A percentile compares a stretch with the other conserved stretches of the same genome.
These are phyloP conservation scores for Phania funesta DNA, from an alignment of 2,888 invertebrate species.

Conservation along the genomic window DNA sequence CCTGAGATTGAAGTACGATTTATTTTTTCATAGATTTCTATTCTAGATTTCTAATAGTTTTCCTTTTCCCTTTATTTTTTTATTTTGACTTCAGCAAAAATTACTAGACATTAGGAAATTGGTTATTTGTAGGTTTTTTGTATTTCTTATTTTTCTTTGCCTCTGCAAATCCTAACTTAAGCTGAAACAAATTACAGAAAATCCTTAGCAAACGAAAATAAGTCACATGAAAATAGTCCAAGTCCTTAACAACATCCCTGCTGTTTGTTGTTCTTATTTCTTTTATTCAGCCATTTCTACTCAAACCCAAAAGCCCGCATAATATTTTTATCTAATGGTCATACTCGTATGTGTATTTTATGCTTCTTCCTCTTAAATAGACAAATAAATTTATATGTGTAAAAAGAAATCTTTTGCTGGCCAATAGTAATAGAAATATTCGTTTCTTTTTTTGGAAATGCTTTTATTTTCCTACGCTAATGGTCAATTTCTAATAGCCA, in stretches of 20 bases:
- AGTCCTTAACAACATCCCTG: constrained; percentile 41
- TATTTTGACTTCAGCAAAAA: neutral
- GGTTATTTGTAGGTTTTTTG: constrained; percentile 32
- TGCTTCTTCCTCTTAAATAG: constrained; percentile 50
- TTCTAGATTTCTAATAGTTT: neutral
- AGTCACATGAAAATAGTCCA: constrained; percentile 62
- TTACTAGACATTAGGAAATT: neutral
- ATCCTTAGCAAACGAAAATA: constrained; percentile 72
- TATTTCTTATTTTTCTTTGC: constrained; percentile 25
- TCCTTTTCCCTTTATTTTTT: neutral
- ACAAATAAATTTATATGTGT: constrained; percentile 39
- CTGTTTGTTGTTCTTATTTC: neutral
- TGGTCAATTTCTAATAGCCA: constrained; percentile 59
- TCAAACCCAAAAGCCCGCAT: neutral
- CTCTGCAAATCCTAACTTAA: constrained; percentile 70
- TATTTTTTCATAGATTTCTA: neutral
- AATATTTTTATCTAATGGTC: constrained; percentile 62
- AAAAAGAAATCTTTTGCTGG: constrained; percentile 52
- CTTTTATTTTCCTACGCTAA: constrained; percentile 17
- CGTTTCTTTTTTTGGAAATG: constrained; percentile 1
- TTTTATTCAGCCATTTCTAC: neutral
- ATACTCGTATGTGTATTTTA: constrained; percentile 24
- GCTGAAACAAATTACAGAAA: constrained; percentile 79
- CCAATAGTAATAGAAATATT: constrained; percentile 67
- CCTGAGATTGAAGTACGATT: no score